These are phyloP conservation scores for Echiichthys vipera DNA, from an alignment of 2,797 vertebrate species.

Conservation along the genomic window DNA sequence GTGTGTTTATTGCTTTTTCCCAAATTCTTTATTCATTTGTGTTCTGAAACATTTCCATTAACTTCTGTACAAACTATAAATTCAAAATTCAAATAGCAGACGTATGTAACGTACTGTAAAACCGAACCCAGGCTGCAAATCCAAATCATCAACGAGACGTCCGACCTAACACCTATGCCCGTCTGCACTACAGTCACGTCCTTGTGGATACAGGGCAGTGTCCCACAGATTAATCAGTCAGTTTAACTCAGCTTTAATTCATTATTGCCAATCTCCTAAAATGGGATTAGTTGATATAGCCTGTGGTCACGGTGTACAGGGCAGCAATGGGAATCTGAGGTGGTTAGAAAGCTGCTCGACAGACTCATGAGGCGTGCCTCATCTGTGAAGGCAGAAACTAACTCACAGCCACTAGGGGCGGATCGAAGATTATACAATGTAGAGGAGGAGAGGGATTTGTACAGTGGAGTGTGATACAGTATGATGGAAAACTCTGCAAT, in stretches of 20 bases:
- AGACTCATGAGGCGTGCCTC: not conserved
- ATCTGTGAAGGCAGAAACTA: not conserved
- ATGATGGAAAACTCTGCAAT: not conserved
- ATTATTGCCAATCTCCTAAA: slow-evolving; percentile 24
- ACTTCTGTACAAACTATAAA: not conserved
- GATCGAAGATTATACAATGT: not conserved
- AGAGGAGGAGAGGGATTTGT: not conserved
- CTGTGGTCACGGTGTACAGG: not conserved
- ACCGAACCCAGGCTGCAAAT: too few species aligned
- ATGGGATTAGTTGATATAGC: slow-evolving; percentile 34
- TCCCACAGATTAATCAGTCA: slow-evolving; percentile 33
- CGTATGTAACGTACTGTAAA: not conserved
- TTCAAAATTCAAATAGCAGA: not conserved
- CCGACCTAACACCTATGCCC: slow-evolving; percentile 17
- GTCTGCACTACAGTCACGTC: slow-evolving; percentile 12
- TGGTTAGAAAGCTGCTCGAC: not conserved
- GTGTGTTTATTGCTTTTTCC: not conserved
- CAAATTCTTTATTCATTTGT: not conserved
- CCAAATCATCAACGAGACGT: not conserved
- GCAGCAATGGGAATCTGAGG: not conserved
- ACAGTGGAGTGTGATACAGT: not conserved
- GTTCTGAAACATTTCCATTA: not conserved
- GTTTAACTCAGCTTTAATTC: slow-evolving; percentile 49
- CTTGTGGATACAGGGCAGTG: slow-evolving; percentile 32
- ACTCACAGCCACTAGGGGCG: not conserved